Conservation (phyloP, 2,888 invertebrate species). For the Drosophila quinaria region DNA sequence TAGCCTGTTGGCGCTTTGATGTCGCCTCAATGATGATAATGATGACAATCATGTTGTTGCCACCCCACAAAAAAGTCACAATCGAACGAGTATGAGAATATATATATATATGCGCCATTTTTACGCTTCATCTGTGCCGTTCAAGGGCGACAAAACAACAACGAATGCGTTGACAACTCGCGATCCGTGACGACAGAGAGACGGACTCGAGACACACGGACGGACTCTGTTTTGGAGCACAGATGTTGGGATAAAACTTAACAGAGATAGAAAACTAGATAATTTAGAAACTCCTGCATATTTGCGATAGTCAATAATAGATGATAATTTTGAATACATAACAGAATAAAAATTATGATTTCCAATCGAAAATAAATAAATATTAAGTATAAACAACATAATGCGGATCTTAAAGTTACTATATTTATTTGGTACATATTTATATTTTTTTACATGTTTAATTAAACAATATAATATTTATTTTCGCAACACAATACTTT, state of each 20-base stretch:
- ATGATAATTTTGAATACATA: too few species aligned
- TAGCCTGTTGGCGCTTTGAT: slow-evolving; percentile 43
- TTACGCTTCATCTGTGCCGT: slow-evolving; percentile 69
- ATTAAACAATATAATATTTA: too few species aligned
- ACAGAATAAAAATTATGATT: not conserved
- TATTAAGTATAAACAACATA: not conserved
- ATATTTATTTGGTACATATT: too few species aligned
- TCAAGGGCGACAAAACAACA: slow-evolving; percentile 51
- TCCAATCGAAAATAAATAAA: not conserved
- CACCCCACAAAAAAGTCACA: slow-evolving; percentile 45
- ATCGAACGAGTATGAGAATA: slow-evolving; percentile 8
- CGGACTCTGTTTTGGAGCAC: not conserved
- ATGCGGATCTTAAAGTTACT: too few species aligned
- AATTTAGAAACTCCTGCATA: not conserved
- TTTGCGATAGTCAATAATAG: not conserved
- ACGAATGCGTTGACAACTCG: slow-evolving; percentile 15
- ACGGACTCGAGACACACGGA: not conserved
- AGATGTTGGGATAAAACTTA: slow-evolving; percentile 1
- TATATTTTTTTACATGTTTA: too few species aligned
- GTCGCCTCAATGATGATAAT: slow-evolving; percentile 40
- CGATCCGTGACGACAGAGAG: slow-evolving; percentile 14
- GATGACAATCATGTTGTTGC: slow-evolving; percentile 29
- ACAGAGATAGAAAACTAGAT: not conserved
- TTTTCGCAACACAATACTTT: too few species aligned
- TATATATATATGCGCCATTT: slow-evolving; percentile 53